Conservation (phyloP, 2,797 vertebrate genomes). For the Lophotriccus pileatus region DNA sequence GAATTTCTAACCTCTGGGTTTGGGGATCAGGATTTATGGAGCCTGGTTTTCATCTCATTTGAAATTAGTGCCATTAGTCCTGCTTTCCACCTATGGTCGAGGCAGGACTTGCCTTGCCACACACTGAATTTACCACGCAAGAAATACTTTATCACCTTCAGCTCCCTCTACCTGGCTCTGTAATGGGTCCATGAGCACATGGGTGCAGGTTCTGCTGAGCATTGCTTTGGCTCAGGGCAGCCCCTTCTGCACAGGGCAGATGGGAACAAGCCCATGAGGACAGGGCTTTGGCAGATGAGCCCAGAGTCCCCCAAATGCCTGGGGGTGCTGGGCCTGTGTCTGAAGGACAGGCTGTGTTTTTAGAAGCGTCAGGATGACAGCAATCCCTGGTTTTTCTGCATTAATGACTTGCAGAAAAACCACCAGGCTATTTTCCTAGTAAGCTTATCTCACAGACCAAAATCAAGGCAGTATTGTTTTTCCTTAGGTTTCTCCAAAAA, state of each 20-base stretch:
- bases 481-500: neutral
- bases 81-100: neutral
- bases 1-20: neutral
- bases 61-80: neutral
- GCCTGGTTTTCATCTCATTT: neutral
- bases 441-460: neutral
- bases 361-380: neutral
- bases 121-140: neutral
- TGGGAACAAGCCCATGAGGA: neutral
- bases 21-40: neutral
- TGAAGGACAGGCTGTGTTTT: neutral
- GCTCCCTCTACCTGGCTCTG: neutral
- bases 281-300: neutral
- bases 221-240: neutral
- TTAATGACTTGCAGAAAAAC: neutral
- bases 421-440: neutral
- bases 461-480: neutral
- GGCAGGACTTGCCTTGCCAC: neutral
- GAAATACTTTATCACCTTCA: neutral
- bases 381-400: neutral
- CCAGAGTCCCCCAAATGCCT: neutral
- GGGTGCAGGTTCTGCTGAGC: neutral
- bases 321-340: neutral
- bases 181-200: neutral
- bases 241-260: neutral